Evolutionary conservation across 2,113 vertebrate species (phyloP).

Genomic region (Apus apus): DNA sequence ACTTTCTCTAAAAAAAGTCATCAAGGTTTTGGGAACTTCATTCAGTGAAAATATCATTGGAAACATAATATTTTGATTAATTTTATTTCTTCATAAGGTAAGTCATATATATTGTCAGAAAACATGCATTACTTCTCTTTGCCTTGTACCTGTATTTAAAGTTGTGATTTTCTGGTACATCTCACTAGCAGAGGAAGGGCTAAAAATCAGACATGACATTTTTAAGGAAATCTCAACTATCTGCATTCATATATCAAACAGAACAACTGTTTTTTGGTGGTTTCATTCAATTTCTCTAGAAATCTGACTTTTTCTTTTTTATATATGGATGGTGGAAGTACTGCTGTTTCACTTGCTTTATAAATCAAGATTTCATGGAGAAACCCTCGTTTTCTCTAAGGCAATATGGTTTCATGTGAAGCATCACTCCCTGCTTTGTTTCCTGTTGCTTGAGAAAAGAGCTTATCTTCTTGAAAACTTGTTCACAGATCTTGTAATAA

Average conservation of each 20-base stretch:
- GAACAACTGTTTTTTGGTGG: neutral
- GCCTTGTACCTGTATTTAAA: neutral
- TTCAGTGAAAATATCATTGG: neutral
- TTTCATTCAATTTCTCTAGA: neutral
- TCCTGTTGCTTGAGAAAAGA: neutral
- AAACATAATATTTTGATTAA: neutral
- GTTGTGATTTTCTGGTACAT: neutral
- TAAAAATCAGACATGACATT: neutral
- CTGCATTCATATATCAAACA: neutral
- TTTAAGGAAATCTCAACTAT: neutral
- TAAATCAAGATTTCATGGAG: neutral
- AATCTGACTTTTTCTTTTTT: neutral
- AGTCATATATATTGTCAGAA: neutral
- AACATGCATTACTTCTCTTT: neutral
- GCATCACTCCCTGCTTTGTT: neutral
- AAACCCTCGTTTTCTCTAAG: neutral
- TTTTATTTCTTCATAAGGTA: neutral
- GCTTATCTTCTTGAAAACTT: neutral
- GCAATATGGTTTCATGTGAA: neutral
- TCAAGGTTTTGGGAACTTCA: neutral
- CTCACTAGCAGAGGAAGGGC: neutral
- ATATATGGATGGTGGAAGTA: fast-evolving
- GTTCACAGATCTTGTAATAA: neutral
- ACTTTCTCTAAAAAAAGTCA: neutral
- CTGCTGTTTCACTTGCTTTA: neutral